These are phyloP conservation scores for Drosophila asahinai DNA, from an alignment of 1,140 invertebrate genomes.

Conservation along the genomic window DNA sequence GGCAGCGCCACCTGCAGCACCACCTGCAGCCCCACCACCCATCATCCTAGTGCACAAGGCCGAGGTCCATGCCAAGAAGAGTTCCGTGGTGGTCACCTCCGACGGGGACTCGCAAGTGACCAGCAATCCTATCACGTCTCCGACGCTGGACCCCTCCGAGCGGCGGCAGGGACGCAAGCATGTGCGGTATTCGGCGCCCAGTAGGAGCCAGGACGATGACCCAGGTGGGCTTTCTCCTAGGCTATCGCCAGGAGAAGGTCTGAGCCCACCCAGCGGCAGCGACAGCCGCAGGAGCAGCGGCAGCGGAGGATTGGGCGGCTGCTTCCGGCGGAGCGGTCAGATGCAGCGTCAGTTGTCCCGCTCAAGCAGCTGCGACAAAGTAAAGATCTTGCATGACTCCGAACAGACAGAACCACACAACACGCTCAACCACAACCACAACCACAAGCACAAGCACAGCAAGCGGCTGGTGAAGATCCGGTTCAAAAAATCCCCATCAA, in stretches of 20 bases:
- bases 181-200: slow-evolving; percentile 61
- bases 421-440: slow-evolving; percentile 22
- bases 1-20: slow-evolving; percentile 28
- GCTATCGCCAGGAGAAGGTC: not conserved
- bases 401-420: slow-evolving; percentile 50
- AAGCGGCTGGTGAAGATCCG: slow-evolving; percentile 46
- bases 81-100: slow-evolving; percentile 51
- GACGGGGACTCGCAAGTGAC: slow-evolving; percentile 48
- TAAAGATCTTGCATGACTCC: slow-evolving; percentile 76
- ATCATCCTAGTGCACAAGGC: slow-evolving; percentile 75
- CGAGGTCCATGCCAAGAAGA: slow-evolving; percentile 72
- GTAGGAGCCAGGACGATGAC: slow-evolving; percentile 39
- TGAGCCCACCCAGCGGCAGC: slow-evolving; percentile 13
- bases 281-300: slow-evolving; percentile 24
- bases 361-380: slow-evolving; percentile 74
- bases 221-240: slow-evolving; percentile 28
- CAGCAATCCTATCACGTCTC: not conserved
- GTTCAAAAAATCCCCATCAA: slow-evolving; percentile 40
- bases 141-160: slow-evolving; percentile 9
- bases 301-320: slow-evolving; percentile 21
- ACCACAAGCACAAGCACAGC: slow-evolving; percentile 28
- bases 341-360: slow-evolving; percentile 70
- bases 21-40: slow-evolving; percentile 38
- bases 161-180: slow-evolving; percentile 46
- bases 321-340: slow-evolving; percentile 42